phyloP scores from a whole-genome alignment of 2,797 vertebrate genomes.

The Tenualosa thibaudeaui region DNA sequence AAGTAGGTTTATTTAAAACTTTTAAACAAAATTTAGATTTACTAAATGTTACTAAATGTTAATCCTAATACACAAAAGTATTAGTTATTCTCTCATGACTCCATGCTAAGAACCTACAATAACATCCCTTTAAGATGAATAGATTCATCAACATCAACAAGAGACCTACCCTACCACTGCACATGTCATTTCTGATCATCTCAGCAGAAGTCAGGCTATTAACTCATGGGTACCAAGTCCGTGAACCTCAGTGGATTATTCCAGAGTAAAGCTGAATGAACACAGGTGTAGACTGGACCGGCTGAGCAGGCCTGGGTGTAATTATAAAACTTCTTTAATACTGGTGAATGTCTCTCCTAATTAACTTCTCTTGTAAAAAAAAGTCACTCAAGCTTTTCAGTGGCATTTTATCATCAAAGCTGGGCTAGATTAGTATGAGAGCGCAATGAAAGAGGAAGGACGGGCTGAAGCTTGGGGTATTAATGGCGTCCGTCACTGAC shows the following conservation, averaged over 20 bases:
- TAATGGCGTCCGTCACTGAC: background rate
- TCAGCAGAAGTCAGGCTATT: background rate
- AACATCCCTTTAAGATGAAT: background rate
- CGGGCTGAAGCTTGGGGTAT: background rate
- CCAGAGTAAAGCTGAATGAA: background rate
- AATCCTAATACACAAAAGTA: background rate
- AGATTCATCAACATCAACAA: background rate
- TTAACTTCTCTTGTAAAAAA: background rate
- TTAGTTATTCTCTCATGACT: background rate
- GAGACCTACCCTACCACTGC: background rate
- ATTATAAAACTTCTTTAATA: slow-evolving; percentile 4
- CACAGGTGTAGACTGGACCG: background rate
- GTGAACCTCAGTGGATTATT: background rate
- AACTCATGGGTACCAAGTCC: background rate
- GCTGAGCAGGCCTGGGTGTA: background rate
- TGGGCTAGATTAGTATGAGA: background rate
- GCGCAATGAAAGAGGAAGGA: background rate
- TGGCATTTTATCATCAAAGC: slow-evolving; percentile 21
- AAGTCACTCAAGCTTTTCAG: slow-evolving; percentile 4
- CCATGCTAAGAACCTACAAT: background rate
- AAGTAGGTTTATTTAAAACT: no score
- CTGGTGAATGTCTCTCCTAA: background rate
- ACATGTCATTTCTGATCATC: background rate
- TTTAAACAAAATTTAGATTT: no score
- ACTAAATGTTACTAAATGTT: no score